phyloP scores from a whole-genome alignment of 2,797 vertebrate species.

The Pangasius sanitwongsei region DNA sequence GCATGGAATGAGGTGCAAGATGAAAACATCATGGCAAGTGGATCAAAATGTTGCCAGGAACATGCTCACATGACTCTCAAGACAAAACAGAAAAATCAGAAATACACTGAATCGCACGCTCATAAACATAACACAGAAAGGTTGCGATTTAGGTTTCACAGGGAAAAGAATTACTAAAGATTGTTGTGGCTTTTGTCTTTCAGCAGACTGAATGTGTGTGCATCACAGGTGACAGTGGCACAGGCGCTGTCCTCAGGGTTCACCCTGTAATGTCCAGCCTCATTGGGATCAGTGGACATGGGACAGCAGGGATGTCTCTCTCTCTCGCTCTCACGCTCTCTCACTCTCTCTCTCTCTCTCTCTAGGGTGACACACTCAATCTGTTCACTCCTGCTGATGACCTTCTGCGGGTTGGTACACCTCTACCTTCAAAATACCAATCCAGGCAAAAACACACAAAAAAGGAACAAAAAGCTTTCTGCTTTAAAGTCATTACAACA shows the following conservation, averaged over 20 bases:
- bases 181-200: constrained; percentile 11
- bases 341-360: constrained; percentile 60
- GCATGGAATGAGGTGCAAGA: constrained; percentile 15
- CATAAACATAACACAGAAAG: neutral
- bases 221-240: constrained; percentile 48
- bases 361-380: constrained; percentile 74
- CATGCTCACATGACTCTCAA: neutral
- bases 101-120: neutral
- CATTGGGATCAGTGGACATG: constrained; percentile 72
- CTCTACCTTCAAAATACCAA: constrained; percentile 35
- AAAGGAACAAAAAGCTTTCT: constrained; percentile 10
- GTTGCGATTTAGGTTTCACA: neutral
- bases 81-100: neutral
- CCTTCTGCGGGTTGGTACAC: constrained; percentile 48
- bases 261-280: constrained; percentile 71
- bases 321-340: constrained; percentile 57
- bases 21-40: constrained; percentile 26
- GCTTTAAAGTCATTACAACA: constrained; percentile 52
- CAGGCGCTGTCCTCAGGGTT: constrained; percentile 65
- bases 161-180: neutral
- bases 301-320: constrained; percentile 59
- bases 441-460: constrained; percentile 14
- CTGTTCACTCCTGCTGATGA: constrained; percentile 63
- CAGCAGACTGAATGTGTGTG: constrained; percentile 12
- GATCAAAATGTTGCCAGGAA: constrained; percentile 23